Percentiles rank a stretch among this genome's conserved stretches.
These are phyloP conservation scores for Berghia stephanieae DNA, from an alignment of 1,140 invertebrate species.

Conservation along the genomic window DNA sequence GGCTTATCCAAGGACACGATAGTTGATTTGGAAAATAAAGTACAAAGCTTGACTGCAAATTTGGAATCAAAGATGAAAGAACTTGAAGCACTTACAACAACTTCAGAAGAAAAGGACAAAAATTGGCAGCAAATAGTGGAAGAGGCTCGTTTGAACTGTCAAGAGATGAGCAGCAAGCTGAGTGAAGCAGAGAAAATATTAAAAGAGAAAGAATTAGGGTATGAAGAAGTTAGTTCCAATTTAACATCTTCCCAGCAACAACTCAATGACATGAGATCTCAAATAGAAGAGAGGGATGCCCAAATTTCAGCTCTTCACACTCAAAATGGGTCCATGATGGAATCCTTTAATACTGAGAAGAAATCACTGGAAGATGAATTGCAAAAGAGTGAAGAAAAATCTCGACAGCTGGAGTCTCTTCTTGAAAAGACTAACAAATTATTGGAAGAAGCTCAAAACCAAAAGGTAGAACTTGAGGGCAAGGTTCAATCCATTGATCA, in stretches of 20 bases:
- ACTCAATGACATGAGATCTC: neutral
- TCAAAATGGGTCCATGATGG: constrained; percentile 14
- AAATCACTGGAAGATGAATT: constrained; percentile 31
- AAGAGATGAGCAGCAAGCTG: constrained; percentile 33
- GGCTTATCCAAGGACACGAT: constrained; percentile 45
- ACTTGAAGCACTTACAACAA: constrained; percentile 34
- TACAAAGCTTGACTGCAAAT: constrained; percentile 40
- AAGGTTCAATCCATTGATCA: constrained; percentile 23
- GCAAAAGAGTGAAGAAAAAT: constrained; percentile 29
- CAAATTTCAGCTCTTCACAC: too few species aligned
- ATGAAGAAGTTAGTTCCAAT: too few species aligned
- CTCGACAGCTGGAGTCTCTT: constrained; percentile 26
- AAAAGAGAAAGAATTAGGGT: constrained; percentile 33
- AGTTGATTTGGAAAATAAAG: constrained; percentile 48
- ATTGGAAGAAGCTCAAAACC: constrained; percentile 17
- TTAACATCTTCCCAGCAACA: too few species aligned
- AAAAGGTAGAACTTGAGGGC: constrained; percentile 18
- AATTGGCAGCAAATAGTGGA: constrained; percentile 49
- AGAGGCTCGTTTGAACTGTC: constrained; percentile 42
- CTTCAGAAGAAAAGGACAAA: constrained; percentile 52
- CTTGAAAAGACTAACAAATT: constrained; percentile 6
- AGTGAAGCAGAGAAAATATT: constrained; percentile 23
- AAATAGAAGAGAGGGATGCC: neutral
- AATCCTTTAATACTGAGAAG: constrained; percentile 4
- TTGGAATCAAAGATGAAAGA: constrained; percentile 35